phyloP scores from a whole-genome alignment of 1,140 invertebrate genomes.

The Cydia fagiglandana region DNA sequence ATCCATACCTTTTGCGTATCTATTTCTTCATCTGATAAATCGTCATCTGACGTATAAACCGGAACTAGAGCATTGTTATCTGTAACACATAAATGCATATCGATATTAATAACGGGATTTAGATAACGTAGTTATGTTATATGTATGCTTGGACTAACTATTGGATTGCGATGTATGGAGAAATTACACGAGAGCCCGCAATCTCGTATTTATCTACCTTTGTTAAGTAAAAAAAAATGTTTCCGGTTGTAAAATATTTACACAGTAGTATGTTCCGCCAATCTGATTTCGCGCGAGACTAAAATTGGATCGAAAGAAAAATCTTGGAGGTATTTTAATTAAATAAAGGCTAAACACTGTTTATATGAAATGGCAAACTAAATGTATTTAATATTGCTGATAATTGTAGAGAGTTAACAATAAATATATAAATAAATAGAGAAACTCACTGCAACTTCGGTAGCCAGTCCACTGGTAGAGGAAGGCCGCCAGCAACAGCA shows the following conservation, averaged over 20 bases:
- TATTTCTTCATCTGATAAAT: slow-evolving; percentile 59
- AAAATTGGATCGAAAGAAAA: too few relatives aligned
- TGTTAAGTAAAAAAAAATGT: too few relatives aligned
- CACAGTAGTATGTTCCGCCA: too few relatives aligned
- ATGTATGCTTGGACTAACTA: not conserved
- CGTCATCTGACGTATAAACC: slow-evolving; percentile 52
- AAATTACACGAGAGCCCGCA: not conserved
- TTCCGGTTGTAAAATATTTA: too few relatives aligned
- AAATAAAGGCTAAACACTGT: too few relatives aligned
- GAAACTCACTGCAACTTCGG: slow-evolving; percentile 55
- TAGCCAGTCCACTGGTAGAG: slow-evolving; percentile 57
- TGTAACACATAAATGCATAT: slow-evolving; percentile 41
- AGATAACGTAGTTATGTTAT: not conserved
- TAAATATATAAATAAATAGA: not conserved
- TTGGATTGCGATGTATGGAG: not conserved
- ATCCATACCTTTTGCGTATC: slow-evolving; percentile 54
- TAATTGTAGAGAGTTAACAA: not conserved
- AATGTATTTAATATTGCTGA: not conserved
- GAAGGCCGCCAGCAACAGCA: slow-evolving; percentile 58
- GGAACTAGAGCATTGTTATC: slow-evolving; percentile 46
- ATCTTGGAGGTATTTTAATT: too few relatives aligned
- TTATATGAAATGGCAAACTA: too few relatives aligned
- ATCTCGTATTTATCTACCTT: too few relatives aligned
- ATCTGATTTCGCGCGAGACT: too few relatives aligned
- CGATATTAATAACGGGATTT: not conserved